A percentile compares a stretch with the other conserved stretches of the same genome.
Conservation (phyloP, 2,113 vertebrate genomes). For the Cichladusa arquata region DNA sequence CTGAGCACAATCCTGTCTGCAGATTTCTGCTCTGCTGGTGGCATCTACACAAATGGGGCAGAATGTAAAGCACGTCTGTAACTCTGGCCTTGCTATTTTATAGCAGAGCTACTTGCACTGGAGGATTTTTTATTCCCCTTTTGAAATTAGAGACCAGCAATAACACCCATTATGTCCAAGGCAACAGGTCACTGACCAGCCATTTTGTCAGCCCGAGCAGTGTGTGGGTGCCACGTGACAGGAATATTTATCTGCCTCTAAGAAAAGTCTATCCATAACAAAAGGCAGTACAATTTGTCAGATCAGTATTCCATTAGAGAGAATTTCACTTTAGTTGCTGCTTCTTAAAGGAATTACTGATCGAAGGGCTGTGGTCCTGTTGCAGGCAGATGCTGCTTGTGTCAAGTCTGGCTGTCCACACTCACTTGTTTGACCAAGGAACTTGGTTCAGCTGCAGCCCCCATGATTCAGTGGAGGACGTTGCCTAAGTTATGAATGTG, state of each 20-base stretch:
- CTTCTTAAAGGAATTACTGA: neutral
- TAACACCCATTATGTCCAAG: neutral
- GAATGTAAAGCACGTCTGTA: slow-evolving; percentile 7
- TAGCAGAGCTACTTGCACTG: neutral
- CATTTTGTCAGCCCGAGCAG: neutral
- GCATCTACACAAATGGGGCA: neutral
- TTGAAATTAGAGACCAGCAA: slow-evolving; percentile 11
- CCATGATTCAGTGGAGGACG: neutral
- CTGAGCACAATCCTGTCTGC: neutral
- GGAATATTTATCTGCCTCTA: neutral
- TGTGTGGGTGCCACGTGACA: neutral
- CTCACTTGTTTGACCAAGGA: neutral
- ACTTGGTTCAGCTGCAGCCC: neutral
- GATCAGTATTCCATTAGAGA: neutral
- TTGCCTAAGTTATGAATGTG: neutral
- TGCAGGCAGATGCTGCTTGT: fast-evolving
- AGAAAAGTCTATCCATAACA: neutral
- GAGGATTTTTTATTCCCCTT: slow-evolving; percentile 25
- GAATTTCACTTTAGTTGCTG: neutral
- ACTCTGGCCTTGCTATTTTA: neutral
- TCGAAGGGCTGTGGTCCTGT: neutral
- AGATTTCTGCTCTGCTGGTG: slow-evolving; percentile 1
- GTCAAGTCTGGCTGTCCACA: neutral
- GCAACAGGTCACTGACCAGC: neutral
- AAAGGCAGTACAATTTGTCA: neutral